Base-by-base conservation (phyloP, 23 tunicate genomes). In the Styela clava region DNA sequence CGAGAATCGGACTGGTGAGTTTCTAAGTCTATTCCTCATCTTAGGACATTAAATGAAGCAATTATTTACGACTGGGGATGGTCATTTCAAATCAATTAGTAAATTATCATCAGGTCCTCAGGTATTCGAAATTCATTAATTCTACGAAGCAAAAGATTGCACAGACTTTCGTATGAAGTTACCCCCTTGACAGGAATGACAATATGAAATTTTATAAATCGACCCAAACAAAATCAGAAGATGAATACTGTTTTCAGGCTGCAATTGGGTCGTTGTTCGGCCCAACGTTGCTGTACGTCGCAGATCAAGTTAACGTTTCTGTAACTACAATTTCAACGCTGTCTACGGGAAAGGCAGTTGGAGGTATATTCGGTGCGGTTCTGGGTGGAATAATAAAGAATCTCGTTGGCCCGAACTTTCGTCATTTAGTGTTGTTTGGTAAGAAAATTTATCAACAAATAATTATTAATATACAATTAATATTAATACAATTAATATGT, bases 171-270 rank as follows among this genome's bases (percentile, higher is more conserved):
- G n/a, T n/a, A n/a, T n/a, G n/a, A n/a, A n/a, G n/a, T n/a, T n/a
- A n/a, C n/a, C n/a, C n/a, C n/a, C n/a, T n/a, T n/a, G n/a, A n/a
- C n/a, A n/a, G n/a, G n/a, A n/a, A n/a, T n/a, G n/a, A n/a, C n/a
- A n/a, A n/a, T n/a, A n/a, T n/a, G n/a, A n/a, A n/a, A n/a, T n/a
- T n/a, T n/a, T n/a, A n/a, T n/a, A n/a, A n/a, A n/a, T n/a, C n/a
- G n/a, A n/a, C n/a, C n/a, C n/a, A n/a, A n/a, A n/a, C n/a, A n/a
- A n/a, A n/a, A n/a, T n/a, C n/a, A n/a, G n/a, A n/a, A n/a, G n/a
- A n/a, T n/a, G n/a, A n/a, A n/a, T n/a, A n/a, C n/a, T n/a, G 5
- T 65, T 65, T 65, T 65, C 31, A 65, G 71, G 71, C 31, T 5
- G 7, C 7, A 5, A 7, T 25, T 3, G 5, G 16, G 7, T 26